Evolutionary conservation across 1,140 invertebrate genomes (phyloP).

Genomic region (Trichonephila inaurata): DNA sequence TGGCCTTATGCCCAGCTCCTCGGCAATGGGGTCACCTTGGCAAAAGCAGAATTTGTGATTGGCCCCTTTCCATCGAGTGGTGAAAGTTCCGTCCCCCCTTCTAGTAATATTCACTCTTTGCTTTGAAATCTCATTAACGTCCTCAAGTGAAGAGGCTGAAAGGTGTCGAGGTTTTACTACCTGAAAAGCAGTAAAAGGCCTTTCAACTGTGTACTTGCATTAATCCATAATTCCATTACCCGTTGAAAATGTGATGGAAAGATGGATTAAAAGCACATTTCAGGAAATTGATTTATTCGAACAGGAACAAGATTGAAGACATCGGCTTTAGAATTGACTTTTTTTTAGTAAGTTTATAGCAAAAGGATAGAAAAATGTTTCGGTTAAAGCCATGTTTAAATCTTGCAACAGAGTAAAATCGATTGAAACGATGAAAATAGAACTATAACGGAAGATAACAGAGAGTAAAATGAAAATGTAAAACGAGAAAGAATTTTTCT

Average conservation of each 20-base stretch:
- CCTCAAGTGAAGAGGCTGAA: neutral
- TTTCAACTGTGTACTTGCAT: slow-evolving; percentile 14
- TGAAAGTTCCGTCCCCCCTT: neutral
- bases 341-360: neutral
- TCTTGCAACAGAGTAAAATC: no score
- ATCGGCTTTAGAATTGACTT: neutral
- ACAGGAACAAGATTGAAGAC: neutral
- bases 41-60: slow-evolving; percentile 13
- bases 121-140: slow-evolving; percentile 55
- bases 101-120: slow-evolving; percentile 37
- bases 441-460: no score
- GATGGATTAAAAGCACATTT: slow-evolving; percentile 32
- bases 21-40: slow-evolving; percentile 55
- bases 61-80: slow-evolving; percentile 32
- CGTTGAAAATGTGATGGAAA: neutral
- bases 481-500: no score
- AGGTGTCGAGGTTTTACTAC: neutral
- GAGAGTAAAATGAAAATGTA: no score
- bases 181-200: slow-evolving; percentile 29
- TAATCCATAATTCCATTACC: slow-evolving; percentile 66
- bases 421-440: no score
- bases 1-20: slow-evolving; percentile 42
- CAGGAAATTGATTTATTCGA: neutral
- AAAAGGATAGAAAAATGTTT: neutral
- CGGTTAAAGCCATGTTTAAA: no score